phyloP scores from a whole-genome alignment of 2,113 vertebrate genomes.

The Anarrhichthys ocellatus region DNA sequence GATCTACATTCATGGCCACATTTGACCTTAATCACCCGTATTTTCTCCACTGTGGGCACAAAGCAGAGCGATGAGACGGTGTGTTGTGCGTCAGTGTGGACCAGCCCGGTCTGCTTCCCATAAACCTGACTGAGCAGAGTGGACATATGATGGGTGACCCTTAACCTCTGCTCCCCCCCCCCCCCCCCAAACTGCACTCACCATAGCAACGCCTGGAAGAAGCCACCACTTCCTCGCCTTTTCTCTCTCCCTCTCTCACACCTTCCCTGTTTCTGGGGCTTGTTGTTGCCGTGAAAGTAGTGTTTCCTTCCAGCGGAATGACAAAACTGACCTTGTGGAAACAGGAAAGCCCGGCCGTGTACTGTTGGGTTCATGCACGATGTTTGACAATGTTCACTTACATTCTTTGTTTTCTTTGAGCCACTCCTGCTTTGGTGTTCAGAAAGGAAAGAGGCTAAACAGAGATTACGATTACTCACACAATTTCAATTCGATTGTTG shows the following conservation, averaged over 20 bases:
- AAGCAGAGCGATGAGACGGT: conserved; percentile 23
- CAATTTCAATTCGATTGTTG: background rate
- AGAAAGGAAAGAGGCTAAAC: background rate
- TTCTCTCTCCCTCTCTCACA: conserved; percentile 18
- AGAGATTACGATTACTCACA: background rate
- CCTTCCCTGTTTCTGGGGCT: conserved; percentile 40
- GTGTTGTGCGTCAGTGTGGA: conserved; percentile 18
- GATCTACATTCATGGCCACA: conserved; percentile 51
- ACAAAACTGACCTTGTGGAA: conserved; percentile 51
- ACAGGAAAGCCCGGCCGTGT: conserved; percentile 33
- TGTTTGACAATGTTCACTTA: conserved; percentile 4
- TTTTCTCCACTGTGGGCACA: background rate
- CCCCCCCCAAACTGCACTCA: conserved; percentile 29
- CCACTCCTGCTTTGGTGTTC: conserved; percentile 12
- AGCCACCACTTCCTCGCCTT: conserved; percentile 49
- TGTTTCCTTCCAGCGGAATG: conserved; percentile 37
- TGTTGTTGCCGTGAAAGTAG: conserved; percentile 18
- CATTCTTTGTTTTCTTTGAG: background rate
- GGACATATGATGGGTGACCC: conserved; percentile 55
- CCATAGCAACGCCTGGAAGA: conserved; percentile 55
- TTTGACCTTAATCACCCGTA: conserved; percentile 64
- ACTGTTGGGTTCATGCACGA: conserved; percentile 7
- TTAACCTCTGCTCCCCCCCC: conserved; percentile 36
- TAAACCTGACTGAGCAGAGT: conserved; percentile 65
- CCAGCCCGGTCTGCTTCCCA: background rate